Conservation (phyloP, 2,888 invertebrate species). For the Trissoscelio sp. region DNA sequence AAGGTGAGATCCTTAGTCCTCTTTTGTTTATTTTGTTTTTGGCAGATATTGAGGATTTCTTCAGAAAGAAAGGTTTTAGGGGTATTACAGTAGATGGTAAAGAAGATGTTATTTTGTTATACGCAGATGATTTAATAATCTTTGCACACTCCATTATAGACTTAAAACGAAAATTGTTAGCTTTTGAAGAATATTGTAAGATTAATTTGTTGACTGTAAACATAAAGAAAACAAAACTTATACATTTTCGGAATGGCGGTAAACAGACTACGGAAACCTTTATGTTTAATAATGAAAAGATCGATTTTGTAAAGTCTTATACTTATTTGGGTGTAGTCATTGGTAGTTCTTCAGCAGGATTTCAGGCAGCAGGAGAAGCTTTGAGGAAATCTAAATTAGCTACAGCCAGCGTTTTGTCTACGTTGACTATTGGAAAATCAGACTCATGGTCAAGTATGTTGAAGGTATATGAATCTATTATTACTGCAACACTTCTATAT, state of each 20-base stretch:
- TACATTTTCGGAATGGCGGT: constrained; percentile 65
- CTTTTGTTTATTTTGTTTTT: constrained; percentile 12
- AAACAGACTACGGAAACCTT: constrained; percentile 11
- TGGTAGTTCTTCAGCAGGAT: constrained; percentile 26
- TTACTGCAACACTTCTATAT: constrained; percentile 41
- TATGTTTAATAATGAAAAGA: constrained; percentile 1
- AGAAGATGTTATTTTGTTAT: background rate
- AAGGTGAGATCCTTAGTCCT: constrained; percentile 10
- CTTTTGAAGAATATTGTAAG: constrained; percentile 59
- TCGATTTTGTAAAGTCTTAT: constrained; percentile 36
- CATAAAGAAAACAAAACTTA: constrained; percentile 69
- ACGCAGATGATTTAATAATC: constrained; percentile 66
- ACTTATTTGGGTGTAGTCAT: constrained; percentile 36
- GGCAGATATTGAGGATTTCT: constrained; percentile 6
- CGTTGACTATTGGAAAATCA: constrained; percentile 1
- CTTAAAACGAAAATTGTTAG: constrained; percentile 50
- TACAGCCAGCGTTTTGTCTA: background rate
- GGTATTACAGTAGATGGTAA: background rate
- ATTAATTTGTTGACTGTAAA: constrained; percentile 60
- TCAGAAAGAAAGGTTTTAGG: background rate
- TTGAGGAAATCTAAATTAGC: background rate
- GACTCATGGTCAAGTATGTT: constrained; percentile 32
- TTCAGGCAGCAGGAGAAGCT: constrained; percentile 14
- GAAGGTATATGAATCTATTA: constrained; percentile 22
- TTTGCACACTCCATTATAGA: constrained; percentile 45